Percentiles rank a stretch among this genome's conserved stretches.
These are phyloP conservation scores for Brachypteracias leptosomus DNA, from an alignment of 2,113 vertebrate genomes.

Conservation along the genomic window DNA sequence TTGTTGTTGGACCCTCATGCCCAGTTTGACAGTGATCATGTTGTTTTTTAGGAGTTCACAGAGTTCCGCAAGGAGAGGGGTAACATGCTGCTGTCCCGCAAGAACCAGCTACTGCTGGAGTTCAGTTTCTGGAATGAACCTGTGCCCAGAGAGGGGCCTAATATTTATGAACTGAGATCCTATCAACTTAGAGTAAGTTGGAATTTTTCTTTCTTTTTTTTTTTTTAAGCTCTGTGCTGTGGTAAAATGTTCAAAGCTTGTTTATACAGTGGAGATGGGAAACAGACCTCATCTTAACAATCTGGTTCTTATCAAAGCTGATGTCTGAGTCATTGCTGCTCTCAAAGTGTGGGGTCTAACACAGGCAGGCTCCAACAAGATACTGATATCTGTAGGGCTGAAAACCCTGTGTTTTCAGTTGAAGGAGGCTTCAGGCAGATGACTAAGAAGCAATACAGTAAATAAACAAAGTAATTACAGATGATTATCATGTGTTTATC, in stretches of 20 bases:
- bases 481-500: not conserved
- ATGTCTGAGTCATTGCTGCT: not conserved
- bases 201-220: not conserved
- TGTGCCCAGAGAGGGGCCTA: slow-evolving; percentile 85
- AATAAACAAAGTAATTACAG: not conserved
- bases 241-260: not conserved
- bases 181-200: slow-evolving; percentile 92
- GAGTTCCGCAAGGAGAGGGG: slow-evolving; percentile 88
- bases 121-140: slow-evolving; percentile 99
- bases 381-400: not conserved
- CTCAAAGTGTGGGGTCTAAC: not conserved
- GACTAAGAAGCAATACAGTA: not conserved
- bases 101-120: slow-evolving; percentile 93
- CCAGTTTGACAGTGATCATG: not conserved
- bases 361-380: not conserved
- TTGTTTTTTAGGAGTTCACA: slow-evolving; percentile 81
- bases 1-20: too few species aligned
- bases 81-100: slow-evolving; percentile 93
- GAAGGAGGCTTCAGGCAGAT: not conserved
- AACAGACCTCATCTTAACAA: not conserved
- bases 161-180: slow-evolving; percentile 95
- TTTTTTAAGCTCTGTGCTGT: not conserved
- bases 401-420: not conserved
- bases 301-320: not conserved
- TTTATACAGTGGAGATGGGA: not conserved